phyloP scores from a whole-genome alignment of 2,113 vertebrate species.

The Oreotrochilus melanogaster region DNA sequence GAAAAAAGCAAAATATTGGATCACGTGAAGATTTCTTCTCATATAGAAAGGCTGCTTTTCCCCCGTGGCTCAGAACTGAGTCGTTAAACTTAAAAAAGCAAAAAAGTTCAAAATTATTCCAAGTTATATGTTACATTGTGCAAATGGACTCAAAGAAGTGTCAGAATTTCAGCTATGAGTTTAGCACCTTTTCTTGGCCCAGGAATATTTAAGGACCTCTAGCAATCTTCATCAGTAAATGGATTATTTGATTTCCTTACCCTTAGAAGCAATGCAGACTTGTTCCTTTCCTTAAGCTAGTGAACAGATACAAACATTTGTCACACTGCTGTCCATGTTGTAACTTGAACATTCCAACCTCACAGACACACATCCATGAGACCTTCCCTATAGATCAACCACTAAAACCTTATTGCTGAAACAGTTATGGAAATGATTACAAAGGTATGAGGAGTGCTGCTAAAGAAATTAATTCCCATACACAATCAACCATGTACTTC shows the following conservation, averaged over 20 bases:
- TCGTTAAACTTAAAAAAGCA: not conserved
- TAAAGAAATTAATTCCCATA: not conserved
- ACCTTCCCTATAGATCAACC: not conserved
- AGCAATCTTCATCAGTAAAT: not conserved
- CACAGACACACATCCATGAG: not conserved
- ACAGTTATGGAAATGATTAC: not conserved
- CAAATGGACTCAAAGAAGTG: not conserved
- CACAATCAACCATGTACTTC: not conserved
- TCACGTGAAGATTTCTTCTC: not conserved
- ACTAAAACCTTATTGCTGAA: not conserved
- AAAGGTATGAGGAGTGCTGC: not conserved
- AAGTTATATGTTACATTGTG: not conserved
- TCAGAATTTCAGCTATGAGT: not conserved
- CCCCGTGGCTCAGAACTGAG: not conserved
- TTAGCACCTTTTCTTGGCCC: not conserved
- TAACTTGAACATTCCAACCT: not conserved
- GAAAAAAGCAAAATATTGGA: not conserved
- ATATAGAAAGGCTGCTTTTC: not conserved
- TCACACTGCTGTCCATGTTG: not conserved
- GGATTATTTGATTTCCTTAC: not conserved
- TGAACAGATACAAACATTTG: not conserved
- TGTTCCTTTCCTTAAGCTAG: not conserved
- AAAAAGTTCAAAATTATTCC: not conserved
- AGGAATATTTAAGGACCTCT: not conserved
- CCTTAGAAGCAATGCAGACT: not conserved